phyloP scores from a whole-genome alignment of 2,113 vertebrate genomes.

The Sigmodon hispidus region DNA sequence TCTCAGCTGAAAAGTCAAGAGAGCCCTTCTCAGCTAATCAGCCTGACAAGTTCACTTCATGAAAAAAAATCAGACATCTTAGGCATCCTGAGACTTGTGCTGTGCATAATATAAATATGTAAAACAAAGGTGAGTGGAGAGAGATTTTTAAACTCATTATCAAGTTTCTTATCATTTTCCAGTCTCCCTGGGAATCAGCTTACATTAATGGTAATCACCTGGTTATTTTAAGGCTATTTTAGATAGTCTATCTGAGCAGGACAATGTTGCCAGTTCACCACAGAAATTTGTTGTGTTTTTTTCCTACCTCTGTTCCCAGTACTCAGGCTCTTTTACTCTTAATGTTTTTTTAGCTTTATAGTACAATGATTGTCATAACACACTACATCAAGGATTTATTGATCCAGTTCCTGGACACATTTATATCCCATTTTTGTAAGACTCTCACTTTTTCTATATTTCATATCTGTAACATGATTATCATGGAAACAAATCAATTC shows the following conservation, averaged over 20 bases:
- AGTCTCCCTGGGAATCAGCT: not conserved
- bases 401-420: not conserved
- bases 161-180: not conserved
- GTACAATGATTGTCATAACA: accelerated
- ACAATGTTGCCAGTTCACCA: no score
- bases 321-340: not conserved
- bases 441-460: not conserved
- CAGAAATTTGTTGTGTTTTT: no score
- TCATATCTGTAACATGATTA: not conserved
- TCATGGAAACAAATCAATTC: not conserved
- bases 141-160: not conserved
- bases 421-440: not conserved
- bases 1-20: not conserved
- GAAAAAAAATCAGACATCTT: slow-evolving; percentile 35
- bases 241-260: not conserved
- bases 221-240: not conserved
- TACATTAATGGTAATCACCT: not conserved
- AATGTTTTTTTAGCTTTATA: not conserved
- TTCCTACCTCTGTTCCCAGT: accelerated
- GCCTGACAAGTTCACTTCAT: not conserved
- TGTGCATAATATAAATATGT: not conserved
- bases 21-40: not conserved
- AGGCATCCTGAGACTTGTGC: not conserved
- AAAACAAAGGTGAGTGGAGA: not conserved
- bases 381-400: not conserved